Conservation (phyloP, 2,888 invertebrate genomes). For the Lasioglossum leucozonium region DNA sequence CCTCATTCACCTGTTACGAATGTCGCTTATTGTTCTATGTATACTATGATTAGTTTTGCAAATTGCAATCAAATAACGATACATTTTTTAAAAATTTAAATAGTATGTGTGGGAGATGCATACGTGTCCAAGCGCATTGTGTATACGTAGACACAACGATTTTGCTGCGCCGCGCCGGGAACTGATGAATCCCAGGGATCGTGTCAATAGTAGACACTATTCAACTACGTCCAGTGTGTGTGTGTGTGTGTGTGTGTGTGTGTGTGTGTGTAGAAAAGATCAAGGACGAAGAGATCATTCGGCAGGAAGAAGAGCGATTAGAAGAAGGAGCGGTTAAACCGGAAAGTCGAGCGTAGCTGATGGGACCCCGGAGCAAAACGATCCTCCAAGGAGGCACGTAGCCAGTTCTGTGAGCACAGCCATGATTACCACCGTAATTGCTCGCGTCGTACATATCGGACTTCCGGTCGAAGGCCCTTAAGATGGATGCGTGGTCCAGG, state of each 20-base stretch:
- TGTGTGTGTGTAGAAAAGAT: slow-evolving; percentile 59
- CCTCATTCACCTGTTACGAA: slow-evolving; percentile 23
- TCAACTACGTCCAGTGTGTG: slow-evolving; percentile 39
- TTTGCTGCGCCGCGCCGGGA: no score
- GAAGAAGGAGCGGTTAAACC: slow-evolving; percentile 77
- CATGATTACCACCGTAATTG: slow-evolving; percentile 68
- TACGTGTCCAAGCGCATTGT: no score
- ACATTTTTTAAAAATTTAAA: no score
- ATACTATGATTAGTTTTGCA: no score
- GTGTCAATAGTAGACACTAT: slow-evolving; percentile 18
- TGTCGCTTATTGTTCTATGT: slow-evolving; percentile 1
- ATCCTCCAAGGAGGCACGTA: slow-evolving; percentile 56
- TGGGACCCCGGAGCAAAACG: slow-evolving; percentile 67
- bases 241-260: no score
- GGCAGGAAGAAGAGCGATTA: slow-evolving; percentile 71
- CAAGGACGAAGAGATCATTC: slow-evolving; percentile 71
- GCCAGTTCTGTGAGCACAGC: slow-evolving; percentile 55
- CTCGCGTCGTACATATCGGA: slow-evolving; percentile 57
- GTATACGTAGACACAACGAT: no score
- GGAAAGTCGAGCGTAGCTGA: slow-evolving; percentile 75
- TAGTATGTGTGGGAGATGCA: no score
- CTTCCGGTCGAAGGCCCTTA: slow-evolving; percentile 58
- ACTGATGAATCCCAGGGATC: not conserved
- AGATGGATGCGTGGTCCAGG: slow-evolving; percentile 52
- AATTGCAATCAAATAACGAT: no score